A percentile compares a stretch with the other conserved stretches of the same genome.
Conservation (phyloP, 2,797 vertebrate species). For the Intellagama lesueurii region DNA sequence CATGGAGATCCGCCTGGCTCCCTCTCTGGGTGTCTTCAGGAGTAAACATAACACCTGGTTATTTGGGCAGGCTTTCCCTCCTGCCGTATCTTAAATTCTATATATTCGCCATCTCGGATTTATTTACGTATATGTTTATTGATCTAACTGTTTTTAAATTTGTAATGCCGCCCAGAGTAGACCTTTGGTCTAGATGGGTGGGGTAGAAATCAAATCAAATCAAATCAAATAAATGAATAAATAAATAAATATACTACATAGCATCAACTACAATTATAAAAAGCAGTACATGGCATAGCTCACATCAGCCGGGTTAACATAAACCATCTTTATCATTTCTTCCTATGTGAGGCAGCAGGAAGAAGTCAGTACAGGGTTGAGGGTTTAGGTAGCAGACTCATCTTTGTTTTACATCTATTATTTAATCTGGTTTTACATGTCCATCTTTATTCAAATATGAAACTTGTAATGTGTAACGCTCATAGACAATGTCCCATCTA, state of each 20-base stretch:
- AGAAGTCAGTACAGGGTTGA: background rate
- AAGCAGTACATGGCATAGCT: background rate
- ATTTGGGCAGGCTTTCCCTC: no score
- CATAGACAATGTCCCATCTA: background rate
- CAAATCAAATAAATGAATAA: no score
- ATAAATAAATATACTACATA: background rate
- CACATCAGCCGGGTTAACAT: background rate
- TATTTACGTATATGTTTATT: background rate
- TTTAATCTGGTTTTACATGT: background rate
- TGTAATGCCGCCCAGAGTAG: no score
- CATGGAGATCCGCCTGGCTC: no score
- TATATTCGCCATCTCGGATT: no score
- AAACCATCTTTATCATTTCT: background rate
- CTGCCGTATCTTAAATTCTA: no score
- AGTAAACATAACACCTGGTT: no score
- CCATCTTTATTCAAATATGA: background rate
- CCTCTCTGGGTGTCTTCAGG: no score
- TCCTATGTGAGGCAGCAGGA: background rate
- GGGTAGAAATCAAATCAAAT: no score
- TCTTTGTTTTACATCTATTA: background rate
- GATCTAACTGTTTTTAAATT: no score
- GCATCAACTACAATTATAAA: background rate
- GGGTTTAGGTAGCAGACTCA: background rate
- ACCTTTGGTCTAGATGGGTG: no score
- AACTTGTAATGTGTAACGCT: background rate